Conservation (phyloP, 1,140 invertebrate species). For the Archivesica marissinica region DNA sequence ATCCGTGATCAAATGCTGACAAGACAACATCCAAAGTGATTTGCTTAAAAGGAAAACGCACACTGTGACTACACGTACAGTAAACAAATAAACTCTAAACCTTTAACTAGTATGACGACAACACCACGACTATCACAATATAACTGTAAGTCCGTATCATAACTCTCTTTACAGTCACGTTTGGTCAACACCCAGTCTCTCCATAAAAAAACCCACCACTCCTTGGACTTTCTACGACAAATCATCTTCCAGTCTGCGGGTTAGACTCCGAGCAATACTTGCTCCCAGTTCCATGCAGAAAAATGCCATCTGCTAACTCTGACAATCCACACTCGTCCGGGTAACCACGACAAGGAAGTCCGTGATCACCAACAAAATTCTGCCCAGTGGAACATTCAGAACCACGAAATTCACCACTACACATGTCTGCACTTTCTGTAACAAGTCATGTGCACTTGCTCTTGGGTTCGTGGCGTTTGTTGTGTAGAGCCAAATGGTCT, state of each 20-base stretch:
- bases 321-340: not conserved
- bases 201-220: not conserved
- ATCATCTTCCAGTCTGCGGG: not conserved
- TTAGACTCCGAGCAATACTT: conserved; percentile 5
- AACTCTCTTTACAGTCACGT: not conserved
- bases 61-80: conserved; percentile 20
- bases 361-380: conserved; percentile 35
- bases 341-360: not conserved
- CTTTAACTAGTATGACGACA: conserved; percentile 29
- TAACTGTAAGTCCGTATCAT: not conserved
- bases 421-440: not conserved
- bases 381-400: not conserved
- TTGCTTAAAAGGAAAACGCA: conserved; percentile 13
- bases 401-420: not conserved
- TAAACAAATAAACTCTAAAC: conserved; percentile 43
- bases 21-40: conserved; percentile 35
- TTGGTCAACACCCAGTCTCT: not conserved
- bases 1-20: conserved; percentile 8
- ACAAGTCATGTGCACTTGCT: conserved; percentile 68
- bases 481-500: conserved; percentile 89
- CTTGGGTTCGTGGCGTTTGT: conserved; percentile 87
- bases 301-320: not conserved
- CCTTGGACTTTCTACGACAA: not conserved
- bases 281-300: not conserved
- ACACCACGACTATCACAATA: conserved; percentile 30